phyloP scores from a whole-genome alignment of 2,888 invertebrate genomes.

The Pachydiplax longipennis region DNA sequence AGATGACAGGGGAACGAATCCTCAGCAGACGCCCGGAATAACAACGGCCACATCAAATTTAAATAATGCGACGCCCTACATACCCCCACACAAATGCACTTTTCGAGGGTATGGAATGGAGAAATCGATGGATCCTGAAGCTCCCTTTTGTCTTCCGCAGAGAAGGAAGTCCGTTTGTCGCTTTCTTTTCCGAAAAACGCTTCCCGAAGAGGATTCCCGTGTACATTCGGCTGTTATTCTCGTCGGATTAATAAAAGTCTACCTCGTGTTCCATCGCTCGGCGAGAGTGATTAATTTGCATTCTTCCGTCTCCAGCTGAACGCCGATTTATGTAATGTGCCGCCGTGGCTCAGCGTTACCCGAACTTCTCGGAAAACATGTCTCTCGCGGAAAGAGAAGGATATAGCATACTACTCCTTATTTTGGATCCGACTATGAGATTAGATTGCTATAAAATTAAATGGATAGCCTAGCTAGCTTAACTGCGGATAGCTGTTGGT shows the following conservation, averaged over 20 bases:
- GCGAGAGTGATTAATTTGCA: neutral
- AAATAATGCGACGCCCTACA: neutral
- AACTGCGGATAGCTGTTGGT: no score
- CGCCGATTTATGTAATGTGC: no score
- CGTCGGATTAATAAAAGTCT: neutral
- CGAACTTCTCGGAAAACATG: no score
- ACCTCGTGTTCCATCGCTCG: neutral
- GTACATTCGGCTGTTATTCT: neutral
- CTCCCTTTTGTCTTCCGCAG: neutral
- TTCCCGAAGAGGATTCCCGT: neutral
- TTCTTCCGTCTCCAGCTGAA: neutral
- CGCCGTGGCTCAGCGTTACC: no score
- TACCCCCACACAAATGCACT: neutral
- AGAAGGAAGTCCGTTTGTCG: neutral
- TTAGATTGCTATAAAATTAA: no score
- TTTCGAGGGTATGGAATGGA: neutral
- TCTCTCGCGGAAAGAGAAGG: no score
- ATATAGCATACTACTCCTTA: no score
- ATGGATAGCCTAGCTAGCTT: no score
- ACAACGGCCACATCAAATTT: neutral
- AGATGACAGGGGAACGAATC: neutral
- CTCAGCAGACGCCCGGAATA: neutral
- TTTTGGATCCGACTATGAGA: no score
- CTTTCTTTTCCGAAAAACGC: neutral
- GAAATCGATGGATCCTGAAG: neutral